phyloP scores from a whole-genome alignment of 2,888 invertebrate genomes.

The Pelosia muscerda region DNA sequence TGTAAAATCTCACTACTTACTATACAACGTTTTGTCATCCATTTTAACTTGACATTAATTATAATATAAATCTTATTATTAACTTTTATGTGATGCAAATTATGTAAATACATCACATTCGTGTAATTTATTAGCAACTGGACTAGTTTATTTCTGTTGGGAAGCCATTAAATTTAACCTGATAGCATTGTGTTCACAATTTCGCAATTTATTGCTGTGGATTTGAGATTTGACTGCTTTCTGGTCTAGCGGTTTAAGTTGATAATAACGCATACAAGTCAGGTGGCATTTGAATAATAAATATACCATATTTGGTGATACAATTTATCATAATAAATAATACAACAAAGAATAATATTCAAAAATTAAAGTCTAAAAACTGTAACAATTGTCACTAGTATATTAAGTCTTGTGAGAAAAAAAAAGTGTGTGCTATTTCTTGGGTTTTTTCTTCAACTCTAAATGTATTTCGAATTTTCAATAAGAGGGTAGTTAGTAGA shows the following conservation, averaged over 20 bases:
- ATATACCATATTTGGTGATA: too few relatives aligned
- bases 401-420: too few relatives aligned
- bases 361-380: too few relatives aligned
- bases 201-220: background rate
- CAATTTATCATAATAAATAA: too few relatives aligned
- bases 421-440: too few relatives aligned
- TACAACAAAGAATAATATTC: too few relatives aligned
- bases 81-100: constrained; percentile 29
- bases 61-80: constrained; percentile 34
- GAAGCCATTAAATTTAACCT: constrained; percentile 9
- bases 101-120: constrained; percentile 21
- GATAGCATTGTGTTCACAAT: constrained; percentile 1
- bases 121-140: constrained; percentile 19
- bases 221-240: background rate
- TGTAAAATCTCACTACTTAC: constrained; percentile 19
- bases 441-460: too few relatives aligned
- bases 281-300: background rate
- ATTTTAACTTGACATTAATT: constrained; percentile 35
- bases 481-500: too few relatives aligned
- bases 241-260: background rate
- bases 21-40: constrained; percentile 21
- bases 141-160: constrained; percentile 19
- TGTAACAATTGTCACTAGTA: too few relatives aligned
- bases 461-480: too few relatives aligned
- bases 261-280: background rate